A percentile compares a stretch with the other conserved stretches of the same genome.
Conservation (phyloP, 2,113 vertebrate species). For the Salvator merianae region DNA sequence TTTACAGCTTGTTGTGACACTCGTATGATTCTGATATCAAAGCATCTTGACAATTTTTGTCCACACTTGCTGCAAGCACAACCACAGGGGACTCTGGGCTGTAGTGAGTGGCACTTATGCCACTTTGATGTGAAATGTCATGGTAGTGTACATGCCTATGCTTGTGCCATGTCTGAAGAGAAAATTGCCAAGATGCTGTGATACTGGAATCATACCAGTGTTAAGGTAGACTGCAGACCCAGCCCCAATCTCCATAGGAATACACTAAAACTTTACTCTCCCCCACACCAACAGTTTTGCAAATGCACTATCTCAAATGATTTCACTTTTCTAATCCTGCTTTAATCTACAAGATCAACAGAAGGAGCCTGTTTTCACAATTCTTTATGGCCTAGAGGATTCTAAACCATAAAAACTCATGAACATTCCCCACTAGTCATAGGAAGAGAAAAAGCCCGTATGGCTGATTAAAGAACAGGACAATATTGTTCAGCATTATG, state of each 20-base stretch:
- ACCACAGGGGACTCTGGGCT: too few relatives aligned
- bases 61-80: too few relatives aligned
- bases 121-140: too few relatives aligned
- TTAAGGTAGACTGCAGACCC: too few relatives aligned
- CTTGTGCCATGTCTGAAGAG: too few relatives aligned
- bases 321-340: conserved; percentile 7
- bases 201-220: too few relatives aligned
- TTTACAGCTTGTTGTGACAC: too few relatives aligned
- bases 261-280: background rate
- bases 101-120: too few relatives aligned
- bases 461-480: conserved; percentile 30
- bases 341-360: conserved; percentile 33
- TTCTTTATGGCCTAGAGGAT: conserved; percentile 13
- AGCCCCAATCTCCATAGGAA: background rate
- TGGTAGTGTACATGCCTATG: too few relatives aligned
- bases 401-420: conserved; percentile 17
- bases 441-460: background rate
- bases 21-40: too few relatives aligned
- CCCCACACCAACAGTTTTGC: background rate
- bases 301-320: background rate
- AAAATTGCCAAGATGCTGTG: too few relatives aligned
- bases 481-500: background rate
- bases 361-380: conserved; percentile 24
- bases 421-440: conserved; percentile 31
- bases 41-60: too few relatives aligned